Evolutionary conservation across 2,797 vertebrate genomes (phyloP).

Genomic region (Rhinoraja longicauda): DNA sequence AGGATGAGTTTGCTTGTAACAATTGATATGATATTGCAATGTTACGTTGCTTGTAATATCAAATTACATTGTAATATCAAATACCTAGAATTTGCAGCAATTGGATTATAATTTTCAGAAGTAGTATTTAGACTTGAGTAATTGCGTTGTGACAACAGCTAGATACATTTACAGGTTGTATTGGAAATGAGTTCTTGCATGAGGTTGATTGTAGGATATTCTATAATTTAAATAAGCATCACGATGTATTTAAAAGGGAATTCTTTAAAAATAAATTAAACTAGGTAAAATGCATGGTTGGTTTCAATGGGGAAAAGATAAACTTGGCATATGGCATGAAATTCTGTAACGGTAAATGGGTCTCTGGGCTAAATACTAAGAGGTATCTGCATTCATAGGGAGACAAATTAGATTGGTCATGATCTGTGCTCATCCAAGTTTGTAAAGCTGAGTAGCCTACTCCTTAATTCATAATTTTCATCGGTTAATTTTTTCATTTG

Average conservation of each 20-base stretch:
- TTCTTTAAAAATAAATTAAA: not conserved
- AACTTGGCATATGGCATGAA: not conserved
- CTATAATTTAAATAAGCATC: not conserved
- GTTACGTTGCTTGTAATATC: not conserved
- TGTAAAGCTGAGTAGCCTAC: too few species aligned
- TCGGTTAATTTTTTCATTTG: constrained; percentile 41
- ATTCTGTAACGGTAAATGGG: not conserved
- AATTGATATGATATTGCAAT: not conserved
- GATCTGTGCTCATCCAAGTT: too few species aligned
- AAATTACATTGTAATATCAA: not conserved
- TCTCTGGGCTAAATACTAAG: too few species aligned
- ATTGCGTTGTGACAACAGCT: not conserved
- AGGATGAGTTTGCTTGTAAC: not conserved
- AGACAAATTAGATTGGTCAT: too few species aligned
- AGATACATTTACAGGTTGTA: not conserved
- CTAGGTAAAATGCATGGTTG: not conserved
- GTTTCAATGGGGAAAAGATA: not conserved
- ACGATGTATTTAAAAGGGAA: too few species aligned
- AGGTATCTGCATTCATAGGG: too few species aligned
- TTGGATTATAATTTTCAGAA: not conserved
- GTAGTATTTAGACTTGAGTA: not conserved
- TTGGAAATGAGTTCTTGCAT: not conserved
- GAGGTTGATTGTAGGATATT: not conserved
- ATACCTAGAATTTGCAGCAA: not conserved
- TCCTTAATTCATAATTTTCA: not conserved